These are phyloP conservation scores for Raphicerus campestris DNA, from an alignment of 2,113 vertebrate species.

Conservation along the genomic window DNA sequence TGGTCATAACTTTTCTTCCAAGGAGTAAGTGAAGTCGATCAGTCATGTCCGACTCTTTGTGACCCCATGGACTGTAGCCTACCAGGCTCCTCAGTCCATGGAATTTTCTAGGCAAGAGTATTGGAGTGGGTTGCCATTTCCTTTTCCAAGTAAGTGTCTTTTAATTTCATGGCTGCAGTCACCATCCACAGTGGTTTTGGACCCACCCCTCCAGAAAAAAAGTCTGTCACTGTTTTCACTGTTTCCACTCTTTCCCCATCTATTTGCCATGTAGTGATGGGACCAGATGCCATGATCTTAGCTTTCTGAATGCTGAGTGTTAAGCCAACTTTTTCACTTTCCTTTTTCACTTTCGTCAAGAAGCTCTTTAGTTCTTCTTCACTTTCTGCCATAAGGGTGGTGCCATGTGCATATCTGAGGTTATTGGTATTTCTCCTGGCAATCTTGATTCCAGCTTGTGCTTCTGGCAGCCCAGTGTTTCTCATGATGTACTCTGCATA, in stretches of 20 bases:
- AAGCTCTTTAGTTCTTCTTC: background rate
- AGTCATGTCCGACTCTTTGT: background rate
- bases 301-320: background rate
- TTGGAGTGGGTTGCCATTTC: background rate
- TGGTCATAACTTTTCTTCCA: background rate
- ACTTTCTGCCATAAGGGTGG: background rate
- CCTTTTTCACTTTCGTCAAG: background rate
- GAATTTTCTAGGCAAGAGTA: background rate
- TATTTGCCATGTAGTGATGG: background rate
- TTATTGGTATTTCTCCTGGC: background rate
- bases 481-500: background rate
- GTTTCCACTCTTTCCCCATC: background rate
- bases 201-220: rapidly evolving
- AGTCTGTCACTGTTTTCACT: background rate
- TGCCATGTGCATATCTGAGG: background rate
- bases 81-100: background rate
- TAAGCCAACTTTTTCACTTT: background rate
- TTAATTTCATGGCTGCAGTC: background rate
- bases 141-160: background rate
- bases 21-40: background rate
- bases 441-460: background rate
- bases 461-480: background rate
- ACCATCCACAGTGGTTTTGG: background rate
- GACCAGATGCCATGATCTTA: background rate
- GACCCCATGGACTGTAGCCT: background rate